phyloP scores from a whole-genome alignment of 92 coral and sea anemone species.

The Zoanthus sansibaricus region DNA sequence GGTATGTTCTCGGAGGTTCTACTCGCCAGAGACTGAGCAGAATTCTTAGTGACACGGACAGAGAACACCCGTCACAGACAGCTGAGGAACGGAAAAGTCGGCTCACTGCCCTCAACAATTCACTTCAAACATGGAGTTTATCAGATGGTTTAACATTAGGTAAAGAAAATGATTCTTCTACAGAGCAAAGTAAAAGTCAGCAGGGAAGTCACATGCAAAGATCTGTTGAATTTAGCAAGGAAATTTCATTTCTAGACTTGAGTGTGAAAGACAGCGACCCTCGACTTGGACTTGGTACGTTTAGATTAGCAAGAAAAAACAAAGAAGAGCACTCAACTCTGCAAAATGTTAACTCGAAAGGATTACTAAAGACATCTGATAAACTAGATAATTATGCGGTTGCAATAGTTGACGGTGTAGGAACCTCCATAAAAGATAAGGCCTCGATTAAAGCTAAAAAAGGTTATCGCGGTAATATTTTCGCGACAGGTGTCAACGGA shows the following conservation, averaged over 20 bases:
- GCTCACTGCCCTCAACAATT: constrained; percentile 59
- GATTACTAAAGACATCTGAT: not conserved
- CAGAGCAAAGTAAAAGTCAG: not conserved
- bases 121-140: constrained; percentile 22
- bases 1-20: not conserved
- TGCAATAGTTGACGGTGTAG: not conserved
- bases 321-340: not conserved
- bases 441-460: not conserved
- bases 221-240: constrained; percentile 27
- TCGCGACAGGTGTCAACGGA: not conserved
- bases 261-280: not conserved
- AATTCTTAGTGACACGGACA: constrained; percentile 77
- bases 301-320: not conserved
- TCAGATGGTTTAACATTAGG: constrained; percentile 7
- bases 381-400: not conserved
- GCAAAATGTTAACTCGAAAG: not conserved
- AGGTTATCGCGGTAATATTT: not conserved
- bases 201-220: not conserved
- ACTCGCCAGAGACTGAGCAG: constrained; percentile 67
- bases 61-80: constrained; percentile 57
- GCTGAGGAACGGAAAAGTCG: constrained; percentile 69
- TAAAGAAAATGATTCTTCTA: not conserved
- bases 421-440: not conserved
- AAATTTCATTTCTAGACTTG: constrained; percentile 21
- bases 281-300: not conserved